phyloP scores from a whole-genome alignment of 2,113 vertebrate species.

The Synodontis membranacea region DNA sequence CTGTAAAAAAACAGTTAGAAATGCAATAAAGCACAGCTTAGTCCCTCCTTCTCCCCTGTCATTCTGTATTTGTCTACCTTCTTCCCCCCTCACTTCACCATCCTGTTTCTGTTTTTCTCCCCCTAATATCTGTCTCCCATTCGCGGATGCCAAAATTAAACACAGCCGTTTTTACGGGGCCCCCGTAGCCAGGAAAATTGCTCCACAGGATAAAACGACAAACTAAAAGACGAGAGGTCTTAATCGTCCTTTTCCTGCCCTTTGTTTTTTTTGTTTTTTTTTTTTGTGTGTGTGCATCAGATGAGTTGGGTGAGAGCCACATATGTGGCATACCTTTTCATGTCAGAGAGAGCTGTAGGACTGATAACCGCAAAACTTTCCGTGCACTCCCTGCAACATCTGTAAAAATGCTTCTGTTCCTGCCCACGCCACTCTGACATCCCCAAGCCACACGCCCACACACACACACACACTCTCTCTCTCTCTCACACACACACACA shows the following conservation, averaged over 20 bases:
- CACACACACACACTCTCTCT: constrained; percentile 36
- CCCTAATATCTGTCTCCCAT: constrained; percentile 20
- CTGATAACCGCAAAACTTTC: constrained; percentile 83
- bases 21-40: neutral
- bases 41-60: neutral
- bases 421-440: constrained; percentile 67
- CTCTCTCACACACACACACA: constrained; percentile 41
- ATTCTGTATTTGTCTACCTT: neutral
- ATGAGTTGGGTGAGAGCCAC: constrained; percentile 55
- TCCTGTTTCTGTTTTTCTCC: constrained; percentile 22
- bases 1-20: neutral
- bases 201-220: constrained; percentile 39
- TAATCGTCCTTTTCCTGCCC: constrained; percentile 42
- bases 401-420: constrained; percentile 80
- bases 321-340: constrained; percentile 69
- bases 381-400: constrained; percentile 82
- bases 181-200: constrained; percentile 44
- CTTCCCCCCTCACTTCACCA: neutral
- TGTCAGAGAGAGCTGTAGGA: constrained; percentile 64
- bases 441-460: constrained; percentile 60
- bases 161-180: constrained; percentile 50
- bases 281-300: constrained; percentile 47
- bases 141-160: constrained; percentile 23
- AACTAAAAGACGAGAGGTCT: constrained; percentile 51
- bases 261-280: constrained; percentile 44